Evolutionary conservation across 2,888 invertebrate species (phyloP).

Genomic region (Volucella inflata): DNA sequence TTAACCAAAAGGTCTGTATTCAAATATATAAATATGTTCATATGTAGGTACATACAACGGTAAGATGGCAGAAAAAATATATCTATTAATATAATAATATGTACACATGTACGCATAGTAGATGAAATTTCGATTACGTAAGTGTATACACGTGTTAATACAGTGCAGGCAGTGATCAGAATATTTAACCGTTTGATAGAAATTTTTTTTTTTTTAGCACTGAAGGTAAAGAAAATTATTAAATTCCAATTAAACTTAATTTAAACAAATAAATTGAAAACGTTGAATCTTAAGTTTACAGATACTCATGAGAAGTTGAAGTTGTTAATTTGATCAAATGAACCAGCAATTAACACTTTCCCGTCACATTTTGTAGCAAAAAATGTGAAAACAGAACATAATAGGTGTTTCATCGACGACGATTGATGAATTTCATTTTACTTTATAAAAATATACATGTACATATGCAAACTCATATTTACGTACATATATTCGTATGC

Average conservation of each 20-base stretch:
- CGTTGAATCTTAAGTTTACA: constrained; percentile 63
- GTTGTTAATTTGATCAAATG: constrained; percentile 76
- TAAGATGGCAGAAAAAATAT: not conserved
- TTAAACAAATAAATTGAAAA: constrained; percentile 58
- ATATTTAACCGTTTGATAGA: constrained; percentile 37
- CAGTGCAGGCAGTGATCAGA: constrained; percentile 17
- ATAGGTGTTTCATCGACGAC: constrained; percentile 52
- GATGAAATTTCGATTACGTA: not conserved
- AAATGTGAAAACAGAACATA: constrained; percentile 72
- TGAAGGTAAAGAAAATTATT: constrained; percentile 45
- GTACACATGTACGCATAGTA: not conserved
- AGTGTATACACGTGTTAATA: constrained; percentile 17
- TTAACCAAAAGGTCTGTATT: no score
- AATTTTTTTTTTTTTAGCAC: constrained; percentile 37
- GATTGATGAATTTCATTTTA: constrained; percentile 40
- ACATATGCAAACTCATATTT: not conserved
- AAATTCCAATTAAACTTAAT: constrained; percentile 61
- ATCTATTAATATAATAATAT: not conserved
- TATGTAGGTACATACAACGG: not conserved
- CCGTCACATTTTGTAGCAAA: constrained; percentile 74
- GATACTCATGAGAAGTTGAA: constrained; percentile 63
- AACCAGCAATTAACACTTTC: constrained; percentile 73
- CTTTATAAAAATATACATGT: constrained; percentile 29
- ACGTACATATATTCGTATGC: constrained; percentile 9
- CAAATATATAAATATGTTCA: constrained; percentile 7